A percentile compares a stretch with the other conserved stretches of the same genome.
These are phyloP conservation scores for Steinernema carpocapsae DNA, from an alignment of 2,888 invertebrate species.

Conservation along the genomic window DNA sequence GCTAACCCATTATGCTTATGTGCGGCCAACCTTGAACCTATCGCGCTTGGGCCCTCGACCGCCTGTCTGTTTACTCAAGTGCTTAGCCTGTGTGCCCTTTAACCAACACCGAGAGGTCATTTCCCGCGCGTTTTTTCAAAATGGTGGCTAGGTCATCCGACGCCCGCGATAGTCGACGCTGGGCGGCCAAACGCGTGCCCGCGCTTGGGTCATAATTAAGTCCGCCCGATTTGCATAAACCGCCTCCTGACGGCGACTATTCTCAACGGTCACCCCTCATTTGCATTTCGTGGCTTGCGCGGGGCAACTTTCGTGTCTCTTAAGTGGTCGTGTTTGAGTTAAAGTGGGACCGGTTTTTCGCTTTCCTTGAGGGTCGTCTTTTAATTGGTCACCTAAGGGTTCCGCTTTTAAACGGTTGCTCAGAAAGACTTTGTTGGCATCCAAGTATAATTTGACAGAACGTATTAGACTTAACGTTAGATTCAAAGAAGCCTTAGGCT, in stretches of 20 bases:
- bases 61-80: conserved; percentile 6
- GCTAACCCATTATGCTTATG: background rate
- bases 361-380: too few species aligned
- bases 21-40: conserved; percentile 15
- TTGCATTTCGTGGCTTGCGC: background rate
- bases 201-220: conserved; percentile 27
- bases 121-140: conserved; percentile 33
- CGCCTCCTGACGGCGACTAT: background rate
- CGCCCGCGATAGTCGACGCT: background rate
- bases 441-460: too few species aligned
- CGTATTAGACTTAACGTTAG: too few species aligned
- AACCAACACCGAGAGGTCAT: conserved; percentile 32
- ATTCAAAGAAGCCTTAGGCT: too few species aligned
- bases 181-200: conserved; percentile 33
- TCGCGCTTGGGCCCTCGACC: conserved; percentile 8
- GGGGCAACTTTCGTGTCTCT: too few species aligned
- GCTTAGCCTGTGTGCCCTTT: conserved; percentile 1
- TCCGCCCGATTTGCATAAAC: conserved; percentile 33
- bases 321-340: too few species aligned
- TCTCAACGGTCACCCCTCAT: conserved; percentile 25
- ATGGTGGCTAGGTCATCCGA: background rate
- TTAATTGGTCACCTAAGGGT: too few species aligned
- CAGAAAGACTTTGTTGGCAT: too few species aligned
- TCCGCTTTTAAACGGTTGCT: too few species aligned
- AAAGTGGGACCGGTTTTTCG: too few species aligned